Evolutionary conservation across 2,797 vertebrate species (phyloP), one percentile per base, ranked within the genome.

Genomic region (Gallinago stenura): DNA sequence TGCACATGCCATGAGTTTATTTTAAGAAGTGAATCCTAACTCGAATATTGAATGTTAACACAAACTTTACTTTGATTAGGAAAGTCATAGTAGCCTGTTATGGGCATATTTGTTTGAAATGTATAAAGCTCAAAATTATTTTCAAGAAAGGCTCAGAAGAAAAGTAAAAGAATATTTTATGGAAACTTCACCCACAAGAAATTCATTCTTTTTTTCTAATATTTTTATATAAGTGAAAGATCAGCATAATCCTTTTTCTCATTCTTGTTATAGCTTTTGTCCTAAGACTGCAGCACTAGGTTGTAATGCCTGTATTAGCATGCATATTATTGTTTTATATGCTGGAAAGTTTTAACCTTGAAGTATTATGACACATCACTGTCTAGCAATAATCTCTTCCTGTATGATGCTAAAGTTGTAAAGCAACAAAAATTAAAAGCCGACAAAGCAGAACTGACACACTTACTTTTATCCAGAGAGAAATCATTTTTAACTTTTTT

Each of bases 401-500:
- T 73, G 6, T 57, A 41, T 46, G 43, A 71, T 22, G 15, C 13
- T 66, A 65, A 78, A 45, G 4, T 65, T 66, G 4, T 72, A 85
- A 91, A 91, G 19, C 16, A 58, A 43, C 53, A 89, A 95, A 92
- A 61, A 77, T 65, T 70, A 82, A 93, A 68, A 87, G 12, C 13
- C 60, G 69, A 48, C 75, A 95, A 92, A 91, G 17, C 1, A 43
- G 60, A 94, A 87, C 10, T 68, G 30, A 64, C 33, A 50, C 35
- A 87, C 39, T 83, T 87, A 37, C 5, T 86, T 66, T 94, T 80
- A 48, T 53, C 46, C 46, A 93, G n/a, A 96, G 78, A 84, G 50
- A 60, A 62, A 5, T 0, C 37, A 56, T 45, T 50, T 79, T 69
- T 15, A 83, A 31, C 5, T 37, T 24, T 30, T 31, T 30, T 57